A percentile compares a stretch with the other conserved stretches of the same genome.
These are phyloP conservation scores for Gallinago undulata DNA, from an alignment of 2,113 vertebrate species.

Conservation along the genomic window DNA sequence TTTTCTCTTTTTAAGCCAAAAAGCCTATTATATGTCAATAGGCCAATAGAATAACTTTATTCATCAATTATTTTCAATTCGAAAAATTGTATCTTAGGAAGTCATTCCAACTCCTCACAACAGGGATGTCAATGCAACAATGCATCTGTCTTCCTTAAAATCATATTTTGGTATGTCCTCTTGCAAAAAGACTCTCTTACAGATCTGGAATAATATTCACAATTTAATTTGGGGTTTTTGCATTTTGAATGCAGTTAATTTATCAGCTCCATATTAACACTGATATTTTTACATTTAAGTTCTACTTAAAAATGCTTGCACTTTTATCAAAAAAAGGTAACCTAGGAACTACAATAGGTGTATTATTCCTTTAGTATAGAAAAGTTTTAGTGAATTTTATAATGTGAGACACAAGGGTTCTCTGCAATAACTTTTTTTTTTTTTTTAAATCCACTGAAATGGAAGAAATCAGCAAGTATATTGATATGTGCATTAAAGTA, in stretches of 20 bases:
- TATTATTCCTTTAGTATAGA: not conserved
- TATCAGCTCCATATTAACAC: not conserved
- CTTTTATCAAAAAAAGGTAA: not conserved
- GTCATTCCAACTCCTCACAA: not conserved
- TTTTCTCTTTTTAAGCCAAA: not conserved
- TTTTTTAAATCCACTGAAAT: constrained; percentile 44
- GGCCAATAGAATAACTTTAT: not conserved
- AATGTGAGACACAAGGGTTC: not conserved
- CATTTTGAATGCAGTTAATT: not conserved
- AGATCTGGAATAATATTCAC: not conserved
- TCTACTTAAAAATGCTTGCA: not conserved
- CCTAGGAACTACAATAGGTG: not conserved
- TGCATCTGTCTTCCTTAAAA: not conserved
- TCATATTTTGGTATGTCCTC: not conserved
- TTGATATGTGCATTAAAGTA: constrained; percentile 75
- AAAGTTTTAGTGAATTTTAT: constrained; percentile 8
- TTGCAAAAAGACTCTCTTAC: not conserved
- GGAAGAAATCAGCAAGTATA: constrained; percentile 69
- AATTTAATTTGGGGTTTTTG: not conserved
- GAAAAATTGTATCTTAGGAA: not conserved
- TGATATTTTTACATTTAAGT: not conserved
- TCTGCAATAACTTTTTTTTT: not conserved
- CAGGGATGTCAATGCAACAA: not conserved
- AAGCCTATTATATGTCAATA: not conserved
- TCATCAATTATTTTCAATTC: not conserved